Base-by-base conservation (phyloP, 35 echinoderm and acorn worm genomes). In the Apostichopus japonicus region DNA sequence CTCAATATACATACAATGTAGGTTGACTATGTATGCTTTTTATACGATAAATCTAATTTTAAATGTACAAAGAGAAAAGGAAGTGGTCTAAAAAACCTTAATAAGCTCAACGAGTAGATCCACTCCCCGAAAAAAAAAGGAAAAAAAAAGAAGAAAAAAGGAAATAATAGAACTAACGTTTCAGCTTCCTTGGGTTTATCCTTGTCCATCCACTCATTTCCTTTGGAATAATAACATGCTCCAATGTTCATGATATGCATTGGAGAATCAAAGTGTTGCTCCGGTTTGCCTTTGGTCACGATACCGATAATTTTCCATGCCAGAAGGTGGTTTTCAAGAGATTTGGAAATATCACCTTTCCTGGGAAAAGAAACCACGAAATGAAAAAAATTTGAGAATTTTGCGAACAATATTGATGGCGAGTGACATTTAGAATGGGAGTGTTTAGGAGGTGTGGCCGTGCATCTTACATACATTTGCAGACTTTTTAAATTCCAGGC, bases 251-350 rank as follows among this genome's bases (percentile, higher is more conserved):
- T 78, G 16, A 92, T 57, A 51, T 92, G 90, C 71, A 92, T 80
- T 9, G 94, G 83, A 7, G 90, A 80, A 72, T 95, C 94, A 88
- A 92, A 95, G 57, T 95, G 94, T 72, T 95, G 67, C 84, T 95
- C 90, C 21, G 94, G 94, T 56, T 95, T 77, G 17, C 94, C 94
- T 23, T 79, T 77, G 82, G 94, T 95, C 6, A 95, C 55, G 27
- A 79, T n/a, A 5, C 77, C 91, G 14, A 95, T 79, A 90, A 95
- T 95, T 56, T 95, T 84, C 94, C 94, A 95, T 7, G 94, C 94
- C 71, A 92, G 72, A 13, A 87, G 27, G 56, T 95, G 94, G 58
- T 95, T 88, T 5, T 88, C 73, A 9, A 92, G 91, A 3, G 94
- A 53, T 56, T 95, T 92, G 10, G 55, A 10, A 1, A 52, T 58